These are phyloP conservation scores for Papilio machaon DNA, from an alignment of 1,140 invertebrate genomes.

Conservation along the genomic window DNA sequence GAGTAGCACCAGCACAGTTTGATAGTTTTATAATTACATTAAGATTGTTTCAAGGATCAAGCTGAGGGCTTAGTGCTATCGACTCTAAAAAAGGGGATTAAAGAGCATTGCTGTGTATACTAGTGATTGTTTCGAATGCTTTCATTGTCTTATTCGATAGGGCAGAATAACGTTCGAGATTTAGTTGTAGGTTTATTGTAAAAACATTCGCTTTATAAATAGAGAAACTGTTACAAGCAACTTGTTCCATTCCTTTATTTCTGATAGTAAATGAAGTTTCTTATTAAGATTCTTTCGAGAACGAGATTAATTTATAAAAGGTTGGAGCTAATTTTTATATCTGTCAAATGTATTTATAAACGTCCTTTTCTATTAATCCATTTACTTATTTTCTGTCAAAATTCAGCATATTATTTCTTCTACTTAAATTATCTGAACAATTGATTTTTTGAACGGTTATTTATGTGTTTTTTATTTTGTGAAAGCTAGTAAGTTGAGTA, in stretches of 20 bases:
- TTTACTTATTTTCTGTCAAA: no score
- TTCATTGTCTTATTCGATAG: not conserved
- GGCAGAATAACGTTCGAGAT: not conserved
- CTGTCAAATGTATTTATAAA: no score
- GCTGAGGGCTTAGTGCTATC: not conserved
- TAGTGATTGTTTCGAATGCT: no score
- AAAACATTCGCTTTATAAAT: not conserved
- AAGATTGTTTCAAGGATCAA: conserved; percentile 12
- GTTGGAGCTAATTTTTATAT: no score
- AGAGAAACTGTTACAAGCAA: not conserved
- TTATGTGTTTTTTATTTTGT: no score
- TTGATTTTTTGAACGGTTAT: no score
- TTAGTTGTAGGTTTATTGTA: not conserved
- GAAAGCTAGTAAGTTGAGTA: no score
- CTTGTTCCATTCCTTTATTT: not conserved
- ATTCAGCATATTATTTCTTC: no score
- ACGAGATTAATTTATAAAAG: no score
- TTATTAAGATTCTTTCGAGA: no score
- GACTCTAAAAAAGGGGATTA: not conserved
- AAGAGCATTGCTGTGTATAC: not conserved
- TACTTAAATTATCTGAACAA: no score
- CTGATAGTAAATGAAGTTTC: not conserved
- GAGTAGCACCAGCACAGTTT: conserved; percentile 28
- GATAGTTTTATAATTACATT: conserved; percentile 1
- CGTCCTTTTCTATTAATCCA: no score